These are phyloP conservation scores for Dryobates pubescens DNA, from an alignment of 2,797 vertebrate genomes.

Conservation along the genomic window DNA sequence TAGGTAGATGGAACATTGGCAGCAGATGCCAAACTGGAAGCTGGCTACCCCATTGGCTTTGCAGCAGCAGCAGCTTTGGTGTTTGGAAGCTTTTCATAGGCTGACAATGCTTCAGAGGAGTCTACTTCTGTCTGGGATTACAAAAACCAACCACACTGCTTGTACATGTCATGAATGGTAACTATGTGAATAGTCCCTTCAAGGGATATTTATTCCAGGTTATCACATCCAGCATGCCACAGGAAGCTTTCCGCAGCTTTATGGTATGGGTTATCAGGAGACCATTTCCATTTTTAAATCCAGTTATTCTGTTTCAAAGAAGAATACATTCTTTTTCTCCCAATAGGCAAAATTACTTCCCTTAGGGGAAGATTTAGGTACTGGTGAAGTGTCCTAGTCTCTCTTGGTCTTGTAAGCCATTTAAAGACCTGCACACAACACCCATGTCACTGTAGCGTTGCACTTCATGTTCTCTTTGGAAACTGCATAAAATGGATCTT, in stretches of 20 bases:
- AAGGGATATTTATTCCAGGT: neutral
- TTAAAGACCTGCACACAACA: neutral
- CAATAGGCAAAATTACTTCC: neutral
- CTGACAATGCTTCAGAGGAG: slow-evolving; percentile 43
- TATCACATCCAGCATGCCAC: neutral
- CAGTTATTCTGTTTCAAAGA: neutral
- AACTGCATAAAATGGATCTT: neutral
- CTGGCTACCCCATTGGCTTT: slow-evolving; percentile 34
- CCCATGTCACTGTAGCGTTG: neutral
- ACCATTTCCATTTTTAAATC: neutral
- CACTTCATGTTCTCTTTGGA: neutral
- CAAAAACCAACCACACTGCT: slow-evolving; percentile 11
- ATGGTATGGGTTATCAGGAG: neutral
- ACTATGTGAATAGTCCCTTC: neutral
- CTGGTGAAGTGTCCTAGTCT: neutral
- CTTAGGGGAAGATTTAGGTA: neutral
- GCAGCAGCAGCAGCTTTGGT: slow-evolving; percentile 33
- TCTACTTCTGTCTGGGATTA: slow-evolving; percentile 27
- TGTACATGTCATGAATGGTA: neutral
- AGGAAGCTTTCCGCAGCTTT: neutral
- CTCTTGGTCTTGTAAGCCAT: neutral
- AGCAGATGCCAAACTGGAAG: slow-evolving; percentile 53
- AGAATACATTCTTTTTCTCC: neutral
- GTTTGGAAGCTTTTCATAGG: slow-evolving; percentile 37
- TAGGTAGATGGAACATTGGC: slow-evolving; percentile 57